These are phyloP conservation scores for Copidosoma floridanum DNA, from an alignment of 1,140 invertebrate genomes.

Conservation along the genomic window DNA sequence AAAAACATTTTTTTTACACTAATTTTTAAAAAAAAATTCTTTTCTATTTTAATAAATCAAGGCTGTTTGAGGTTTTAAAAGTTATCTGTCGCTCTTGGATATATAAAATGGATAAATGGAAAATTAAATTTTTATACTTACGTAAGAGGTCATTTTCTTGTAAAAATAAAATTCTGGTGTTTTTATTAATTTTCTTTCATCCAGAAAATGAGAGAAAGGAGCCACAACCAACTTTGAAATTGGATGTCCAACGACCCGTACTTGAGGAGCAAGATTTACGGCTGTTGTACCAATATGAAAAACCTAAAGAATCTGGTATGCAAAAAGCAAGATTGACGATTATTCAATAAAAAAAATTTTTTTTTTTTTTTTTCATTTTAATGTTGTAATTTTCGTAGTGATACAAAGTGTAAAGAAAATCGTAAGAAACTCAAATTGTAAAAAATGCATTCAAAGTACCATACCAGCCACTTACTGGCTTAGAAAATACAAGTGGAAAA, in stretches of 20 bases:
- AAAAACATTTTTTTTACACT: too few species aligned
- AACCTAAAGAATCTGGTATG: conserved; percentile 60
- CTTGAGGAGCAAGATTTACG: conserved; percentile 64
- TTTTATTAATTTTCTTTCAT: too few species aligned
- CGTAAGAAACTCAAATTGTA: conserved; percentile 33
- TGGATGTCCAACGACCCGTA: conserved; percentile 51
- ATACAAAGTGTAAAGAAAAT: conserved; percentile 19
- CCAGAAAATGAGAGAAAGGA: conserved; percentile 32
- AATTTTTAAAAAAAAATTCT: too few species aligned
- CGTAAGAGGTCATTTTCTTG: too few species aligned
- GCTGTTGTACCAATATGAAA: conserved; percentile 62
- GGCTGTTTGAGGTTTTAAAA: too few species aligned
- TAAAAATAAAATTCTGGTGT: too few species aligned
- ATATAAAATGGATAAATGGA: too few species aligned
- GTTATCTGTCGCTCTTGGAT: too few species aligned
- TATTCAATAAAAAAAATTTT: conserved; percentile 8
- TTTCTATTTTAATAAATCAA: too few species aligned
- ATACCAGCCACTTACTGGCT: conserved; percentile 71
- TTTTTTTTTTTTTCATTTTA: background rate
- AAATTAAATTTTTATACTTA: too few species aligned
- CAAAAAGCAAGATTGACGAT: conserved; percentile 26
- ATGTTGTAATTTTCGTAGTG: conserved; percentile 18
- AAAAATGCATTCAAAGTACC: conserved; percentile 48
- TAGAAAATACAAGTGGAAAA: conserved; percentile 66
- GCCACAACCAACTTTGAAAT: conserved; percentile 31